Evolutionary conservation across 2,113 vertebrate species (phyloP).

Genomic region (Mormyrus lacerda): DNA sequence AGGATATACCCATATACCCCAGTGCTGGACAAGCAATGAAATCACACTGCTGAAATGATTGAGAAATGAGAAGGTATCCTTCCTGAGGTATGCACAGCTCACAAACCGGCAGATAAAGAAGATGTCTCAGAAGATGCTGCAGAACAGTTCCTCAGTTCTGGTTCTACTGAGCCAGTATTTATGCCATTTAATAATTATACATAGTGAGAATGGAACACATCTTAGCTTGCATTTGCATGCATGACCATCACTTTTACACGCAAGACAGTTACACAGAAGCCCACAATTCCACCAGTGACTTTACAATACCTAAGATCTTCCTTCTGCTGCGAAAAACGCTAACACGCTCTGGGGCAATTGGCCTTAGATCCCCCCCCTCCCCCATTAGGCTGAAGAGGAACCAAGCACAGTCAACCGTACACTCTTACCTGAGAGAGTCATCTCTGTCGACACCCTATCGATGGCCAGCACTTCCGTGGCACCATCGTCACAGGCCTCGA

Average conservation of each 20-base stretch:
- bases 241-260: background rate
- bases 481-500: constrained; percentile 83
- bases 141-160: background rate
- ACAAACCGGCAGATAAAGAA: background rate
- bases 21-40: background rate
- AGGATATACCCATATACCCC: background rate
- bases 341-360: background rate
- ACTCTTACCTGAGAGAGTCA: constrained; percentile 77
- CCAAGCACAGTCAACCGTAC: background rate
- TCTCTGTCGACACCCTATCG: constrained; percentile 88
- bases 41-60: background rate
- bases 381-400: background rate
- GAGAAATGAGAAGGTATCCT: background rate
- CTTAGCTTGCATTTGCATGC: background rate
- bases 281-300: background rate
- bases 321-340: background rate
- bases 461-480: constrained; percentile 78
- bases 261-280: background rate
- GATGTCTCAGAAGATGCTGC: background rate
- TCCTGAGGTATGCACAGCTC: background rate
- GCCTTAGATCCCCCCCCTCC: background rate
- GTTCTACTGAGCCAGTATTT: background rate
- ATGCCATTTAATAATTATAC: background rate
- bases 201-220: background rate
- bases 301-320: background rate